Percentiles rank a stretch among this genome's conserved stretches.
These are phyloP conservation scores for Hymenopus coronatus DNA, from an alignment of 2,888 invertebrate species.

Conservation along the genomic window DNA sequence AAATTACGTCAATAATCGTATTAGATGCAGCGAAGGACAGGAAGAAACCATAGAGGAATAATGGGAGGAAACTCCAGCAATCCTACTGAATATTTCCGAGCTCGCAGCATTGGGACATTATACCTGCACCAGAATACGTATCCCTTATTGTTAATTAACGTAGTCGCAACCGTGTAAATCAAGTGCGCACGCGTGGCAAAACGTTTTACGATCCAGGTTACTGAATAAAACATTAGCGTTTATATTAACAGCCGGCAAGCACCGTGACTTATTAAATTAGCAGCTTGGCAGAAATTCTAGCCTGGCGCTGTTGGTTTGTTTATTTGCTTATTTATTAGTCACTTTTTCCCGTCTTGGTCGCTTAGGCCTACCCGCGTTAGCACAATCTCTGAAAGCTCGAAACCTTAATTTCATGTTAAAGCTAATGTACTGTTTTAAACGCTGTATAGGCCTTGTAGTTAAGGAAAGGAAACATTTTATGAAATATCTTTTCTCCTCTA, in stretches of 20 bases:
- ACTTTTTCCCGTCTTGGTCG: too few species aligned
- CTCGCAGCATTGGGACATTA: not conserved
- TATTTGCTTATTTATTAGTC: not conserved
- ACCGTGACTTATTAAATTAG: not conserved
- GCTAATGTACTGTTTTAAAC: too few species aligned
- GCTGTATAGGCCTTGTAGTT: too few species aligned
- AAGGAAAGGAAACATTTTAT: too few species aligned
- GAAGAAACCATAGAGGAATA: not conserved
- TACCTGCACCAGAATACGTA: not conserved
- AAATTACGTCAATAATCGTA: not conserved
- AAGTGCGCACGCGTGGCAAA: not conserved
- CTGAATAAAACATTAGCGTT: not conserved
- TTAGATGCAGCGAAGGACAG: not conserved
- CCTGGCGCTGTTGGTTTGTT: not conserved
- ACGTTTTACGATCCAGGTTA: not conserved
- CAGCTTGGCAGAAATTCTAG: not conserved
- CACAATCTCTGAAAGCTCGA: too few species aligned
- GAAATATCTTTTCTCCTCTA: too few species aligned
- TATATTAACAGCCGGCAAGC: not conserved
- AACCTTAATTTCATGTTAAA: too few species aligned
- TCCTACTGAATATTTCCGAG: not conserved
- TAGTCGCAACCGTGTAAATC: not conserved
- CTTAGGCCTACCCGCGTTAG: too few species aligned
- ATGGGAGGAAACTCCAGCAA: not conserved
- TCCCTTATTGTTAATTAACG: not conserved